Conservation (phyloP, 2,797 vertebrate species). For the Oreochromis mossambicus region DNA sequence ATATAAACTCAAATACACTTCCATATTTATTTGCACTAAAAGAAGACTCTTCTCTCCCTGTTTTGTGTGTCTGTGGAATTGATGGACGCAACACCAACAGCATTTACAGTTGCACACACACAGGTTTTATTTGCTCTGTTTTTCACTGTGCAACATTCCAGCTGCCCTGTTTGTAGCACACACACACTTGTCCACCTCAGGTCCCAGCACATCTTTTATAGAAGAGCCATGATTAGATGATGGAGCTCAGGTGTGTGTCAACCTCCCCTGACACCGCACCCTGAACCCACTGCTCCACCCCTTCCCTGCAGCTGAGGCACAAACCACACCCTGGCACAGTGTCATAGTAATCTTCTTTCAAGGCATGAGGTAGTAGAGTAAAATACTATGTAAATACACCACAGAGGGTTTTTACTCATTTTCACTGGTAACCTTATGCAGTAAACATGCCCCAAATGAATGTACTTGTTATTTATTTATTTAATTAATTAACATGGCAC, state of each 20-base stretch:
- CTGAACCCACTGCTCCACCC: background rate
- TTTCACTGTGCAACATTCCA: background rate
- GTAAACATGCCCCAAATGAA: background rate
- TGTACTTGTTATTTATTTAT: background rate
- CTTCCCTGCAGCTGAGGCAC: background rate
- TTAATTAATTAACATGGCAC: background rate
- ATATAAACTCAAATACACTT: background rate
- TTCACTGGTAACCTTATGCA: background rate
- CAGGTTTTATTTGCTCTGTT: background rate
- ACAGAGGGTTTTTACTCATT: background rate
- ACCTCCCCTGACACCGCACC: background rate
- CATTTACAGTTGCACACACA: fast-evolving
- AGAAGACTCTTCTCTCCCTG: background rate
- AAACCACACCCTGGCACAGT: background rate
- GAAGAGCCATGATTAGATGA: background rate
- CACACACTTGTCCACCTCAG: background rate
- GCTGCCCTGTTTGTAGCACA: background rate
- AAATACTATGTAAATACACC: background rate
- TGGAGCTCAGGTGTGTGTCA: background rate
- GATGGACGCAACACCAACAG: fast-evolving
- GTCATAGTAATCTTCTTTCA: background rate
- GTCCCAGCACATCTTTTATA: fast-evolving
- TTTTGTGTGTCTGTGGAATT: background rate
- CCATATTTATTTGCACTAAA: background rate
- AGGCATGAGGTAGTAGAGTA: background rate